Evolutionary conservation across 2,797 vertebrate genomes (phyloP), one percentile per base, ranked within the genome.

Genomic region (Phoebastria nigripes): DNA sequence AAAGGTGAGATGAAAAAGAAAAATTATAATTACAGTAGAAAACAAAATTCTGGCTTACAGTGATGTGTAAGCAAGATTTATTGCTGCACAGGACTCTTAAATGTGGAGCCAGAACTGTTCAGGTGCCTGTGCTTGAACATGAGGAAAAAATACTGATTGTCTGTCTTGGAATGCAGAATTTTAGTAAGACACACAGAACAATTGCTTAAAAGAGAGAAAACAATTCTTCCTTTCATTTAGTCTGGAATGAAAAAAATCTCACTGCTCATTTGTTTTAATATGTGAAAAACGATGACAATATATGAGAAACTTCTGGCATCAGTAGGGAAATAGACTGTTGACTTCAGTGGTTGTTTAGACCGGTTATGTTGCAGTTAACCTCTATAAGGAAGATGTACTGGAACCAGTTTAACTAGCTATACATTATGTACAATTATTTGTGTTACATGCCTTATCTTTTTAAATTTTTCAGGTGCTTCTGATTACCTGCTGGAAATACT

Each of bases 381-480:
- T 78, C 15, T 49, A 1, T 16, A 61, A 88, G 71, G 89, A 54
- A 49, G 46, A 39, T 21, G 5, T 37, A 12, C 37, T 37, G 37
- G 37, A 37, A 37, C 37, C 37, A 37, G 37, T 37, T 37, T 37
- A 37, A 37, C 37, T 37, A 37, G 37, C 37, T 37, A 37, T 37
- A 37, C 37, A 37, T 37, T 37, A 37, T 37, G 37, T 14, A 51
- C 42, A 44, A 24, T 15, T 77, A 37, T 37, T 87, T 78, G 58
- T n/a, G 42, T 73, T 76, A 73, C 7, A 12, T 73, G 33, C 26
- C 25, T 83, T 90, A 19, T 89, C 24, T 73, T 37, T 78, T 87
- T 29, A 5, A 41, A 69, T 41, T 91, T 94, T 96, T 74, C 93
- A 98, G 98, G 96, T 96, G 42, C 63, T 20, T 94, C 70, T 56